phyloP scores from a whole-genome alignment of 2,113 vertebrate genomes.

The Pteronura brasiliensis region DNA sequence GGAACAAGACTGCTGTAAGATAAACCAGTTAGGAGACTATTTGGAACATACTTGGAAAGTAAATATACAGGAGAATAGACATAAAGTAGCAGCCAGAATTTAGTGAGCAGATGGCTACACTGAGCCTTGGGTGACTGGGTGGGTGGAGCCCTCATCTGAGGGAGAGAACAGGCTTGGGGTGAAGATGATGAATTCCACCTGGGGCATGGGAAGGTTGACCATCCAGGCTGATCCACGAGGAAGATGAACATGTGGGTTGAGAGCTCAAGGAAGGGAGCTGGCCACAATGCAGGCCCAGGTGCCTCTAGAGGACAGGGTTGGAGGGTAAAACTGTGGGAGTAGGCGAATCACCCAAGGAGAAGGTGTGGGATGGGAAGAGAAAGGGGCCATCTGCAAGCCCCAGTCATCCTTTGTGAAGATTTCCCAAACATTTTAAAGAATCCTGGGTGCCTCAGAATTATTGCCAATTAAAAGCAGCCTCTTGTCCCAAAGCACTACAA shows the following conservation, averaged over 20 bases:
- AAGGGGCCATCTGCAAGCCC: not conserved
- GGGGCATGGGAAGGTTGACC: not conserved
- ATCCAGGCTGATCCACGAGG: not conserved
- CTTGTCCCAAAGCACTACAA: not conserved
- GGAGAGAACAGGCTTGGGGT: not conserved
- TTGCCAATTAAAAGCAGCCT: not conserved
- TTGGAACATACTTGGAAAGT: not conserved
- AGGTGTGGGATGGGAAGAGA: not conserved
- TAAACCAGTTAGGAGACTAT: not conserved
- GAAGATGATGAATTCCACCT: not conserved
- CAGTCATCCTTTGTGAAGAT: not conserved
- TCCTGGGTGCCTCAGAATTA: not conserved
- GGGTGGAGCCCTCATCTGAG: not conserved
- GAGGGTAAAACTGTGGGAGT: not conserved
- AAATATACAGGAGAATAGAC: not conserved
- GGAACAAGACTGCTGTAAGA: not conserved
- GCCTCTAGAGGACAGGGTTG: not conserved
- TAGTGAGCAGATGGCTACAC: no score
- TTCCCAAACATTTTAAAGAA: not conserved
- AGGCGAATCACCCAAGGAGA: not conserved
- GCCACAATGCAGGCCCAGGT: not conserved
- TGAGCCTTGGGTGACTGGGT: not conserved
- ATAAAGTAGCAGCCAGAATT: not conserved
- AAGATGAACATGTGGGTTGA: not conserved
- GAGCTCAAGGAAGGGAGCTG: not conserved